Base-by-base conservation (phyloP, 1,140 invertebrate genomes). In the Neuroterus valhalla region DNA sequence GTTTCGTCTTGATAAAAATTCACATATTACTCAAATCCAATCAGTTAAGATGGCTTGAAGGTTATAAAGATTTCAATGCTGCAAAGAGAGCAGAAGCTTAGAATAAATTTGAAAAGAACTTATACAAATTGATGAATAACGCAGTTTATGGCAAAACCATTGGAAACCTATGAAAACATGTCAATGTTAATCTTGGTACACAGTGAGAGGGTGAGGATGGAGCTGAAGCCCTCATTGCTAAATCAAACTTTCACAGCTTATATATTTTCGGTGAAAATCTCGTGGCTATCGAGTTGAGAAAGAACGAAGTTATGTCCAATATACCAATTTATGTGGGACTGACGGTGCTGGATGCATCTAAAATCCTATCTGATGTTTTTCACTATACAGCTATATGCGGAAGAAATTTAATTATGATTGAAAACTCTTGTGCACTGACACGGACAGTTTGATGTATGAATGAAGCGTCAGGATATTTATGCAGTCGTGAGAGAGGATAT, bases 61-160 rank as follows among this genome's bases (percentile, higher is more conserved):
- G n/a, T n/a, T n/a, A n/a, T 55, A 71, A 89, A 44, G 86, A 88
- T 19, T 71, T 88, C 14, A 90, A 89, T 84, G 88, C 83, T 31
- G 70, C 81, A 67, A 67, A 82, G 44, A 70, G 87, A 78, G 68
- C 80, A 72, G 23, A 81, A 70, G n/a, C n/a, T n/a, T n/a, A n/a
- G n/a, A n/a, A n/a, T n/a, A n/a, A n/a, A n/a, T n/a, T n/a, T n/a
- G n/a, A n/a, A n/a, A n/a, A n/a, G n/a, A n/a, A n/a, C n/a, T n/a
- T n/a, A n/a, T n/a, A n/a, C n/a, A n/a, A n/a, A n/a, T n/a, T n/a
- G n/a, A n/a, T n/a, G n/a, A n/a, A n/a, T n/a, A n/a, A n/a, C n/a
- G n/a, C n/a, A n/a, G n/a, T n/a, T n/a, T n/a, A n/a, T n/a, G n/a
- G n/a, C n/a, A n/a, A n/a, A n/a, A n/a, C n/a, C n/a, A n/a, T n/a